A percentile compares a stretch with the other conserved stretches of the same genome.
phyloP scores from a whole-genome alignment of 2,113 vertebrate species.

The Microtus pennsylvanicus region DNA sequence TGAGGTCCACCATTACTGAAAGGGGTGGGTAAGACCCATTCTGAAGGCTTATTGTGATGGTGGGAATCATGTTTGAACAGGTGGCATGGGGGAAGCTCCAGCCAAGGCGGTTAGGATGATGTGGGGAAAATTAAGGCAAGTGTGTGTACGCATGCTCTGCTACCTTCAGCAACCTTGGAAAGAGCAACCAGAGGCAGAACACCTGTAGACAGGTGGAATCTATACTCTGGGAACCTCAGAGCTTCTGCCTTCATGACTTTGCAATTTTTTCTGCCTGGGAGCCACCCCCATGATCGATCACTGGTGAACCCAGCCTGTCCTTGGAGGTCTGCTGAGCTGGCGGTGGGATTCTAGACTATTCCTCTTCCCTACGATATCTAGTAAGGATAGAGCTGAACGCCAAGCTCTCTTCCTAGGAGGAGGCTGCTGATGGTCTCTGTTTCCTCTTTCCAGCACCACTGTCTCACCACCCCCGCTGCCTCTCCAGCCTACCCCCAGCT shows the following conservation, averaged over 20 bases:
- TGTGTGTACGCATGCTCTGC: not conserved
- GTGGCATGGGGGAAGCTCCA: not conserved
- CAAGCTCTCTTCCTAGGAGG: not conserved
- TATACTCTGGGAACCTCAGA: not conserved
- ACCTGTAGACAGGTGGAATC: not conserved
- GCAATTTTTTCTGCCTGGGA: not conserved
- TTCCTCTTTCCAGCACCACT: conserved; percentile 89
- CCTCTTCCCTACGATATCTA: not conserved
- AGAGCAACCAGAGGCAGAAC: too few species aligned
- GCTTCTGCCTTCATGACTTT: not conserved
- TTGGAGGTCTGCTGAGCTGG: not conserved
- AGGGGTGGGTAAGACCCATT: not conserved
- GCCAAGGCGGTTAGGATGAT: fast-evolving
- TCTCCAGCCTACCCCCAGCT: conserved; percentile 91
- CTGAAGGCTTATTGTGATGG: not conserved
- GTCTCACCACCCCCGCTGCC: conserved; percentile 89
- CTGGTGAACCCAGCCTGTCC: not conserved
- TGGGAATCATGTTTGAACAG: not conserved
- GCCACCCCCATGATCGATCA: not conserved
- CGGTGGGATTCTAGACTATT: not conserved
- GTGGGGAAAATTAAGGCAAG: fast-evolving
- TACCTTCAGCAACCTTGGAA: not conserved
- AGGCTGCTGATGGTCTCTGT: not conserved
- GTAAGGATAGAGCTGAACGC: not conserved
- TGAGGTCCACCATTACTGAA: not conserved